phyloP scores from a whole-genome alignment of 2,888 invertebrate species.

The Halocaridina rubra region DNA sequence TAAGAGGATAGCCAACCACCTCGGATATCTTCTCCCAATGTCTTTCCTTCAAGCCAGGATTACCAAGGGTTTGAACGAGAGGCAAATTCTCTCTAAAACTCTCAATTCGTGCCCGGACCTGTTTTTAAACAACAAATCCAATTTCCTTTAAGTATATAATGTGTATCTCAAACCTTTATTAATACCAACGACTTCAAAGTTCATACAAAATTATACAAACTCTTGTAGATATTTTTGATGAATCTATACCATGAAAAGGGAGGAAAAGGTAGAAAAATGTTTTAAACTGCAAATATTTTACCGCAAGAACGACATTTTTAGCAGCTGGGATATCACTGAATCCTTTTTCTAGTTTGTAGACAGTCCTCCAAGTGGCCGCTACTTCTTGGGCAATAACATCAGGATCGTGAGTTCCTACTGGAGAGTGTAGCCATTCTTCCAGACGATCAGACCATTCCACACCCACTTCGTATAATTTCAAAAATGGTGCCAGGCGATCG shows the following conservation, averaged over 20 bases:
- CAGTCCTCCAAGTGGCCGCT: conserved; percentile 77
- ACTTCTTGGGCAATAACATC: conserved; percentile 88
- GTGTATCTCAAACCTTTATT: too few species aligned
- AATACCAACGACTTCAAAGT: too few species aligned
- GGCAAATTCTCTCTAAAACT: conserved; percentile 86
- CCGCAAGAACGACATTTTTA: conserved; percentile 60
- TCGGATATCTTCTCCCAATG: conserved; percentile 97
- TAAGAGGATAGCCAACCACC: conserved; percentile 91
- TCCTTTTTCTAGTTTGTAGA: conserved; percentile 88
- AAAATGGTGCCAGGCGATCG: conserved; percentile 85
- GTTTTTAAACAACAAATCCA: too few species aligned
- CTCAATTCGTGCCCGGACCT: conserved; percentile 80
- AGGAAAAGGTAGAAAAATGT: too few species aligned
- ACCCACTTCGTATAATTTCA: conserved; percentile 88
- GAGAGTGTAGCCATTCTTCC: conserved; percentile 85
- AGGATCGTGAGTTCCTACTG: conserved; percentile 87
- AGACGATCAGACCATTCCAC: conserved; percentile 86
- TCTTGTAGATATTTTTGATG: too few species aligned
- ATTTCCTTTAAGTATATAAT: too few species aligned
- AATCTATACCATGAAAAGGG: too few species aligned
- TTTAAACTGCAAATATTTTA: too few species aligned
- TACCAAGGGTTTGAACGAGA: conserved; percentile 91
- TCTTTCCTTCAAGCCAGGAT: conserved; percentile 90
- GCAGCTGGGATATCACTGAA: conserved; percentile 81
- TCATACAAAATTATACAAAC: too few species aligned